phyloP scores from a whole-genome alignment of 2,113 vertebrate genomes.

The Prinia subflava region DNA sequence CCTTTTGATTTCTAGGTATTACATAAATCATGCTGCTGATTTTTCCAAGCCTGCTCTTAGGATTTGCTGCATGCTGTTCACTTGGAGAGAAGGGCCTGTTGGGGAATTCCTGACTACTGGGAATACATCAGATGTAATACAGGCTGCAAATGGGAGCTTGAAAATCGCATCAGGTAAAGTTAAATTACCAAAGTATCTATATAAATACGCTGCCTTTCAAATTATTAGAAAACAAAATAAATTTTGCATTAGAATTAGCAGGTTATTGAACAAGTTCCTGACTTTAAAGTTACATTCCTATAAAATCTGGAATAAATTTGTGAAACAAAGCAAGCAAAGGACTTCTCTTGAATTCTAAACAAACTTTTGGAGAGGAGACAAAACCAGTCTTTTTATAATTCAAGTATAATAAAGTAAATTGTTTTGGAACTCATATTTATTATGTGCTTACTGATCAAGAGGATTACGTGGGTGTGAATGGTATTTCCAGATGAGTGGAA shows the following conservation, averaged over 20 bases:
- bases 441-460: not conserved
- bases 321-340: not conserved
- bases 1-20: not conserved
- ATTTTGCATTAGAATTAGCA: not conserved
- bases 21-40: not conserved
- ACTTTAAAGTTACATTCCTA: not conserved
- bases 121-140: constrained; percentile 3
- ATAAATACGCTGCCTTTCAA: not conserved
- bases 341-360: not conserved
- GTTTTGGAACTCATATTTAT: not conserved
- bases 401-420: not conserved
- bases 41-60: not conserved
- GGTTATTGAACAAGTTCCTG: not conserved
- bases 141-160: constrained; percentile 2
- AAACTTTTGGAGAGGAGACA: not conserved
- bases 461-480: not conserved
- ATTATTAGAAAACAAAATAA: not conserved
- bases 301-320: not conserved
- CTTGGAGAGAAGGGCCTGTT: constrained; percentile 4
- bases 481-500: not conserved
- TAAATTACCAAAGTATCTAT: not conserved
- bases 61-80: not conserved
- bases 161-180: not conserved
- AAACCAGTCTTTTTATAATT: not conserved
- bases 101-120: not conserved